A percentile compares a stretch with the other conserved stretches of the same genome.
Evolutionary conservation across 2,113 vertebrate species (phyloP).

Genomic region (Sylvilagus bachmani): DNA sequence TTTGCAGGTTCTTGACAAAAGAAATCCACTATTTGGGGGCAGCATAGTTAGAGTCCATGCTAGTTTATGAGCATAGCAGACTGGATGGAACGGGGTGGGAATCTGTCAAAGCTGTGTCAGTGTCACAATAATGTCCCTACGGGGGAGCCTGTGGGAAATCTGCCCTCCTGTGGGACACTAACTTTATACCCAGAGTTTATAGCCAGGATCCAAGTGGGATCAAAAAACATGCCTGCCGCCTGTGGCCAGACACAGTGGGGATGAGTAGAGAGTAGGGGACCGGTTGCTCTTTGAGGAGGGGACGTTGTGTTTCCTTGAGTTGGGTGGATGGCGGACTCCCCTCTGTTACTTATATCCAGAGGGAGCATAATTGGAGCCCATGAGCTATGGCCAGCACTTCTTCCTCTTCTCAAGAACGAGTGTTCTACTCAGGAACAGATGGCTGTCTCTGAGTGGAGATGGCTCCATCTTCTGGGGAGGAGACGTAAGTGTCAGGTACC

Average conservation of each 20-base stretch:
- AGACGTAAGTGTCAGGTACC: not conserved
- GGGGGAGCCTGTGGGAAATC: not conserved
- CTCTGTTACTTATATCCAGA: not conserved
- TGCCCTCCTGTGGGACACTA: not conserved
- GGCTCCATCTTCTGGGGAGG: not conserved
- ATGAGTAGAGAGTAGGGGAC: not conserved
- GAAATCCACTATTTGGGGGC: not conserved
- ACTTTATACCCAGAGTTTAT: conserved; percentile 17
- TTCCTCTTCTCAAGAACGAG: not conserved
- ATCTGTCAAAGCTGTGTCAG: not conserved
- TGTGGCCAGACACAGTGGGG: not conserved
- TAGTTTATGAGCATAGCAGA: not conserved
- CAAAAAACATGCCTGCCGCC: not conserved
- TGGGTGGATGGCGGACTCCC: not conserved
- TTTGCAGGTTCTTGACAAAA: not conserved
- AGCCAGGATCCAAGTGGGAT: not conserved
- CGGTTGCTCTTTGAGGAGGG: not conserved
- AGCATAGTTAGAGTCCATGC: not conserved
- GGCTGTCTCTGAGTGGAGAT: not conserved
- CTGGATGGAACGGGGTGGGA: not conserved
- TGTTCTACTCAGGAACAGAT: not conserved
- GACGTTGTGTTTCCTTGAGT: not conserved
- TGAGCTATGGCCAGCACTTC: not conserved
- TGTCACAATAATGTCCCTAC: not conserved
- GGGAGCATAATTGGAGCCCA: not conserved